Base-by-base conservation (phyloP, 1,140 invertebrate species). In the Hirudo medicinalis region DNA sequence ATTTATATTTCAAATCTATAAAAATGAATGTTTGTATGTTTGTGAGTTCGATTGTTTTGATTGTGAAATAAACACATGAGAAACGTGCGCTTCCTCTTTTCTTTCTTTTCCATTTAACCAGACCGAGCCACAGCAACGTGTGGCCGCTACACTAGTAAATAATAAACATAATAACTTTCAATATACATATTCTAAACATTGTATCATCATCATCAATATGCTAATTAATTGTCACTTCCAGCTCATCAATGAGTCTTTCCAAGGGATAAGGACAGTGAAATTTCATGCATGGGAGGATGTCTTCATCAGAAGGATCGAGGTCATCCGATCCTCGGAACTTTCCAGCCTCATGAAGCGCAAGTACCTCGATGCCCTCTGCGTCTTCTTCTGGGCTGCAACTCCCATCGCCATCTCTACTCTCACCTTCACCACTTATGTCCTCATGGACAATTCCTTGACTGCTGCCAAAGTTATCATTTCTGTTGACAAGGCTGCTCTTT, bases 341-440 rank as follows among this genome's bases (percentile, higher is more conserved):
- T 76, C 76, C 54, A 79, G 77, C 76, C 69, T 82, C 43, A 80
- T 77, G 74, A 87, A 88, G 22, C 85, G 92, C 74, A 99, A 99
- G 84, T 99, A 98, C 83, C 81, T 99, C 72, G 96, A 99, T 84
- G 96, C 95, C n/a, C 81, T 96, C 67, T 99, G 95, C 83, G 96
- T 98, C 2, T 97, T 93, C 80, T 92, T 99, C 80, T 99, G 96
- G 96, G 96, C 95, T 0, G 94, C 92, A 11, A 97, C 95, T n/a
- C 95, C 95, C 0, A 90, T 97, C 63, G 78, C 97, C 2, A 94
- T 99, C 74, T 89, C 92, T 1, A 87, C 96, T 70, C 83, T 95
- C 1, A 97, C 94, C 0, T 94, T 99, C 78, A 86, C 87, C 6
- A 90, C 90, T 0, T 97, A 94, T 78, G 87, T 89, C n/a, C 78